Conservation (phyloP, 2,888 invertebrate species). For the Dicyrtoma fusca region DNA sequence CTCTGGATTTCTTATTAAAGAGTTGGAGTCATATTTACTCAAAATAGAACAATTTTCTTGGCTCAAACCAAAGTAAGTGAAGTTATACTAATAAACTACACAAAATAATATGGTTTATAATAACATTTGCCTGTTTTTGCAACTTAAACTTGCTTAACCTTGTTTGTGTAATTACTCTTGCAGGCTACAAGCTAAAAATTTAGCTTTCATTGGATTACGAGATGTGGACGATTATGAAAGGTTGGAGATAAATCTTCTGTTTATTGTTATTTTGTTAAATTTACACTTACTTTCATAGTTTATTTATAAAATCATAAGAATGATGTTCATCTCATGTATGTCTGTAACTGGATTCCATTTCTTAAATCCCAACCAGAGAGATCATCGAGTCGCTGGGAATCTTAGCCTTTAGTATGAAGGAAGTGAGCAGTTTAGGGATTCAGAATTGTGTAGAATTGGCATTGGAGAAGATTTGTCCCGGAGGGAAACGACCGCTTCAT, state of each 20-base stretch:
- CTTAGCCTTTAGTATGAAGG: slow-evolving; percentile 81
- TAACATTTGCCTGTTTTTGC: too few species aligned
- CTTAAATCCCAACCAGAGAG: too few species aligned
- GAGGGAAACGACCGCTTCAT: slow-evolving; percentile 12
- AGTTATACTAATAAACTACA: too few species aligned
- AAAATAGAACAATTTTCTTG: slow-evolving; percentile 60
- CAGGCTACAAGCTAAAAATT: slow-evolving; percentile 69
- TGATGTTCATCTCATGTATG: too few species aligned
- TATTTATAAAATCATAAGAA: too few species aligned
- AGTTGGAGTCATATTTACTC: slow-evolving; percentile 59
- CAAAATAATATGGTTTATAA: too few species aligned
- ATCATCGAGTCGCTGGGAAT: slow-evolving; percentile 82
- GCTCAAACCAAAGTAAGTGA: slow-evolving; percentile 57
- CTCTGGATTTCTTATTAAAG: slow-evolving; percentile 61
- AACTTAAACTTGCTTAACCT: too few species aligned
- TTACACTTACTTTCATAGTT: too few species aligned
- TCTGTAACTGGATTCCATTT: too few species aligned
- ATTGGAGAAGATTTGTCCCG: slow-evolving; percentile 11
- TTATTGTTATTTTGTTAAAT: too few species aligned
- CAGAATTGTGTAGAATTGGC: slow-evolving; percentile 16
- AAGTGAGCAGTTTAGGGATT: slow-evolving; percentile 58
- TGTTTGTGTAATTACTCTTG: neutral
- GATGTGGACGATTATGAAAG: slow-evolving; percentile 67
- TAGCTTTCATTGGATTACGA: slow-evolving; percentile 80
- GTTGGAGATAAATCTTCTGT: slow-evolving; percentile 1